phyloP scores from a whole-genome alignment of 2,888 invertebrate genomes.

The Euspilapteryx auroguttella region DNA sequence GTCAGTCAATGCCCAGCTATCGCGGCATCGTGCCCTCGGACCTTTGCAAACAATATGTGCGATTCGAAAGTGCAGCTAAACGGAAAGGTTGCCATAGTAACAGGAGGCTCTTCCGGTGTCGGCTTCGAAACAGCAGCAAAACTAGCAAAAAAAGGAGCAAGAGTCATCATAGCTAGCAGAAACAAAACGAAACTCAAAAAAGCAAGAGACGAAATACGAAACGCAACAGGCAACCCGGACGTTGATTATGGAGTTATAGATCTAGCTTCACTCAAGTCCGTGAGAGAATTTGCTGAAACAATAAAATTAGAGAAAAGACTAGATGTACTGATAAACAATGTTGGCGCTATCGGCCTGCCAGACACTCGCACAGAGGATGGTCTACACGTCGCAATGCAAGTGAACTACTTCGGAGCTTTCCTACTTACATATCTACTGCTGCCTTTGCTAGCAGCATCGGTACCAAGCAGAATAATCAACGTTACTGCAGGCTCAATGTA shows the following conservation, averaged over 20 bases:
- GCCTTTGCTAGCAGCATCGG: slow-evolving; percentile 48
- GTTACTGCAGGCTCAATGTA: slow-evolving; percentile 65
- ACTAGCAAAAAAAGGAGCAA: slow-evolving; percentile 43
- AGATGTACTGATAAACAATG: slow-evolving; percentile 61
- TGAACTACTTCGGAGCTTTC: slow-evolving; percentile 74
- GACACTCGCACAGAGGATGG: slow-evolving; percentile 63
- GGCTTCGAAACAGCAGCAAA: slow-evolving; percentile 45
- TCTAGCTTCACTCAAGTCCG: slow-evolving; percentile 41
- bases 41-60: slow-evolving; percentile 17
- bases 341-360: slow-evolving; percentile 46
- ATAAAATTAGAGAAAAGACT: slow-evolving; percentile 30
- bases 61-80: slow-evolving; percentile 21
- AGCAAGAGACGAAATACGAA: slow-evolving; percentile 27
- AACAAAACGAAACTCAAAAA: slow-evolving; percentile 37
- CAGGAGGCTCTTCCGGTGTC: slow-evolving; percentile 41
- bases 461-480: slow-evolving; percentile 65
- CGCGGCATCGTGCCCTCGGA: too few species aligned
- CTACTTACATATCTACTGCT: slow-evolving; percentile 69
- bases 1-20: too few species aligned
- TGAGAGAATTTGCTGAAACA: slow-evolving; percentile 57
- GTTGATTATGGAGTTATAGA: slow-evolving; percentile 32
- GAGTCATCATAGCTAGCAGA: slow-evolving; percentile 52
- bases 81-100: slow-evolving; percentile 37
- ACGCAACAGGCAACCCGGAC: slow-evolving; percentile 25
- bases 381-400: slow-evolving; percentile 67